Evolutionary conservation across 2,797 vertebrate genomes (phyloP).

Genomic region (Oryzias dopingdopingensis): DNA sequence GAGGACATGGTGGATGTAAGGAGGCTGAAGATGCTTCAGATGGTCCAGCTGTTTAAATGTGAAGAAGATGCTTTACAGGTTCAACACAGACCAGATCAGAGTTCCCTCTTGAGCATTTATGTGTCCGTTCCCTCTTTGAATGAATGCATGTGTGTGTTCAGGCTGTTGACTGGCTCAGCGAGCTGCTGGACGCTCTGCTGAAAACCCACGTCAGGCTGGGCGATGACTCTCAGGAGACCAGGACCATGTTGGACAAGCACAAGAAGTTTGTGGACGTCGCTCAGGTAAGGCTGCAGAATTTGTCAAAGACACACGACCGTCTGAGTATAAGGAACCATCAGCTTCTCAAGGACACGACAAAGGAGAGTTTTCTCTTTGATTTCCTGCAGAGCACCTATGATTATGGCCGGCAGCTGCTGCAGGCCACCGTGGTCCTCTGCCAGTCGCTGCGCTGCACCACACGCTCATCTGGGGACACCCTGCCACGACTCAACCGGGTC

Average conservation of each 20-base stretch:
- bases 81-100: constrained; percentile 4
- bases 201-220: constrained; percentile 94
- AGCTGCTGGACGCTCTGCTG: constrained; percentile 92
- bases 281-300: constrained; percentile 79
- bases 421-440: constrained; percentile 96
- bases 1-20: constrained; percentile 99
- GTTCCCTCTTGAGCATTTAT: not conserved
- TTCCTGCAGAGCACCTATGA: constrained; percentile 91
- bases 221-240: constrained; percentile 92
- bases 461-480: constrained; percentile 92
- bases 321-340: not conserved
- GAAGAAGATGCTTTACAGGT: constrained; percentile 98
- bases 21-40: constrained; percentile 97
- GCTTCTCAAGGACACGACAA: not conserved
- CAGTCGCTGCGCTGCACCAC: constrained; percentile 95
- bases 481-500: constrained; percentile 92
- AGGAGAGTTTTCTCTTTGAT: not conserved
- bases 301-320: not conserved
- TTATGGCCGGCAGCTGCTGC: constrained; percentile 94
- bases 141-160: constrained; percentile 42
- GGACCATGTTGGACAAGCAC: constrained; percentile 95
- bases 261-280: constrained; percentile 98
- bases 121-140: not conserved
- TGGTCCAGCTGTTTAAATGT: constrained; percentile 98
- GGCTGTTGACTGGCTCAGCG: constrained; percentile 95